Conservation (phyloP, 2,888 invertebrate genomes). For the Neelides folsomi region DNA sequence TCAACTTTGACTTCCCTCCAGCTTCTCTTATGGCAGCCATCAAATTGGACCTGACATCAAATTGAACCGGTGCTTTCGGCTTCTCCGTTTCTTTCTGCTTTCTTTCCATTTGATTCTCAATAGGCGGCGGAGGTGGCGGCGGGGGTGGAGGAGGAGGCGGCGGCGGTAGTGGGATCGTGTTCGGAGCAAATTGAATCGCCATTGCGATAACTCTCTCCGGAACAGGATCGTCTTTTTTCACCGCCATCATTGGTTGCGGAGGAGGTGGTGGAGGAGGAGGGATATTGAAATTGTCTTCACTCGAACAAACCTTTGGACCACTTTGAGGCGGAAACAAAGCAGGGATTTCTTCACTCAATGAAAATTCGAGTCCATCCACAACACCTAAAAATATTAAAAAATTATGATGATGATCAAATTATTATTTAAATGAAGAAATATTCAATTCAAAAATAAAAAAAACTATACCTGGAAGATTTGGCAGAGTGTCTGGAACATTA, state of each 20-base stretch:
- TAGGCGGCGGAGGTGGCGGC: conserved; percentile 6
- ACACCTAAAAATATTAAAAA: conserved; percentile 19
- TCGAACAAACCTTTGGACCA: too few species aligned
- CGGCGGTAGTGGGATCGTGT: conserved; percentile 3
- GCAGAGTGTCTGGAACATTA: conserved; percentile 30
- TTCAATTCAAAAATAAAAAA: too few species aligned
- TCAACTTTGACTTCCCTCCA: conserved; percentile 25
- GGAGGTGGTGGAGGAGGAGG: background rate
- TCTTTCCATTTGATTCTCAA: background rate
- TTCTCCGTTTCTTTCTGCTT: background rate
- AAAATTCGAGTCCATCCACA: conserved; percentile 18
- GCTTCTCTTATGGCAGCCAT: conserved; percentile 34
- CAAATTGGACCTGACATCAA: conserved; percentile 21
- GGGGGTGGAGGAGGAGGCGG: conserved; percentile 21
- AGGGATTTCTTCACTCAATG: background rate
- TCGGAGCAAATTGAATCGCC: background rate
- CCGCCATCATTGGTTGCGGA: background rate
- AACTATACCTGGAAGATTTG: conserved; percentile 32
- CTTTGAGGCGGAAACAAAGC: too few species aligned
- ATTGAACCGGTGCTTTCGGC: background rate
- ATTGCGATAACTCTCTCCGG: background rate
- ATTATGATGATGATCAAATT: too few species aligned
- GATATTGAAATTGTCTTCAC: too few species aligned
- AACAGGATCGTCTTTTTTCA: background rate
- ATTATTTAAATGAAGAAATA: too few species aligned